Percentiles rank a stretch among this genome's conserved stretches.
Evolutionary conservation across 2,113 vertebrate species (phyloP).

Genomic region (Rhabdornis inornatus): DNA sequence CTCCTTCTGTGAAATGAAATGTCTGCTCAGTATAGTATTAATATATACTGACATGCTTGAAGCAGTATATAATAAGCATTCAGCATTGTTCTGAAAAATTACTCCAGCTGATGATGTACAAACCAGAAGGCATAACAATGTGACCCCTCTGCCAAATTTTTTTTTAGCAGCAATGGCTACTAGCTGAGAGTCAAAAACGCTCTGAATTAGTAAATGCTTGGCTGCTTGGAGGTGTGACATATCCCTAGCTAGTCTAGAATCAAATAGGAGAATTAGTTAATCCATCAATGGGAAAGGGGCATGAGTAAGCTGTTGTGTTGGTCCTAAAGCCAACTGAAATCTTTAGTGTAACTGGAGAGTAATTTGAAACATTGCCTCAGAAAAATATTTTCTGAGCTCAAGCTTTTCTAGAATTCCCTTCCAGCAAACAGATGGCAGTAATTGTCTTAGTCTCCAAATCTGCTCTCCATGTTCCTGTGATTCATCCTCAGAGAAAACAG

Average conservation of each 20-base stretch:
- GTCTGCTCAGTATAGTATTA: neutral
- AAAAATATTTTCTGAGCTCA: neutral
- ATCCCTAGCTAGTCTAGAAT: neutral
- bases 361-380: neutral
- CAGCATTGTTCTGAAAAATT: slow-evolving; percentile 7
- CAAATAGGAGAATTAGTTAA: neutral
- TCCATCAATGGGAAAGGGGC: neutral
- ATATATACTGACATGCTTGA: neutral
- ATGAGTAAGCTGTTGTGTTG: neutral
- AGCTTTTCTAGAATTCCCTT: neutral
- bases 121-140: slow-evolving; percentile 20
- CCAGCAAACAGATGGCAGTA: neutral
- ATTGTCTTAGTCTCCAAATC: neutral
- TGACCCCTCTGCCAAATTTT: neutral
- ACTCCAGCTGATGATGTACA: neutral
- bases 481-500: neutral
- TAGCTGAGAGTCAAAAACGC: neutral
- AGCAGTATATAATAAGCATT: neutral
- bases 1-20: neutral
- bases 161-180: neutral
- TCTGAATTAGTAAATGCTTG: neutral
- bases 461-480: neutral
- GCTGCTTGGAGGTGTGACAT: neutral
- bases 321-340: neutral
- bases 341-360: neutral